These are phyloP conservation scores for Holocentrus rufus DNA, from an alignment of 2,797 vertebrate genomes.

Conservation along the genomic window DNA sequence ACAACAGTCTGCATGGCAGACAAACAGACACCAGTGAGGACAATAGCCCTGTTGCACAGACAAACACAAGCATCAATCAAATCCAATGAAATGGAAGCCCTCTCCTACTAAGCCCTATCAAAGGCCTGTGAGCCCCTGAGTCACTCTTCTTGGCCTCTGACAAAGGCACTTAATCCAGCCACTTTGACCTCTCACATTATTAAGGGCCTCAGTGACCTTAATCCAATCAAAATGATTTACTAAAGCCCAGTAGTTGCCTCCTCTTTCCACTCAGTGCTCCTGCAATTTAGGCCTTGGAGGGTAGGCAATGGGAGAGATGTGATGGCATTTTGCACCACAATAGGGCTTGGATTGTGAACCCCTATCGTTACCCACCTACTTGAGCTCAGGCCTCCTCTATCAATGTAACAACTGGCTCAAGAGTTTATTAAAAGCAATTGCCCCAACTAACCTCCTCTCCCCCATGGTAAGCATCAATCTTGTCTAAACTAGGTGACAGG, in stretches of 20 bases:
- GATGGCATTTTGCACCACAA: slow-evolving; percentile 89
- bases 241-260: slow-evolving; percentile 84
- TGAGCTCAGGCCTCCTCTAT: slow-evolving; percentile 85
- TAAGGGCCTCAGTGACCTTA: slow-evolving; percentile 93
- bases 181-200: slow-evolving; percentile 95
- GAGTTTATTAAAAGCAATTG: slow-evolving; percentile 91
- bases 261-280: slow-evolving; percentile 77
- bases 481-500: slow-evolving; percentile 80
- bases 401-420: slow-evolving; percentile 83
- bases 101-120: slow-evolving; percentile 82
- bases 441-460: slow-evolving; percentile 72
- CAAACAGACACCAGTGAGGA: slow-evolving; percentile 79
- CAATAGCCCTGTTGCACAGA: slow-evolving; percentile 76
- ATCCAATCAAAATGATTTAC: slow-evolving; percentile 99
- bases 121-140: slow-evolving; percentile 79
- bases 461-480: slow-evolving; percentile 79
- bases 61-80: slow-evolving; percentile 82
- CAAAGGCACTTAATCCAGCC: slow-evolving; percentile 93
- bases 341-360: slow-evolving; percentile 82
- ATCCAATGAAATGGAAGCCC: slow-evolving; percentile 81
- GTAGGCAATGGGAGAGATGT: slow-evolving; percentile 78
- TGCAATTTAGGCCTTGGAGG: slow-evolving; percentile 77
- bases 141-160: slow-evolving; percentile 79
- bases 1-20: slow-evolving; percentile 76
- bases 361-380: slow-evolving; percentile 88